Conservation (phyloP, 2,113 vertebrate species). For the Alaudala cheleensis region DNA sequence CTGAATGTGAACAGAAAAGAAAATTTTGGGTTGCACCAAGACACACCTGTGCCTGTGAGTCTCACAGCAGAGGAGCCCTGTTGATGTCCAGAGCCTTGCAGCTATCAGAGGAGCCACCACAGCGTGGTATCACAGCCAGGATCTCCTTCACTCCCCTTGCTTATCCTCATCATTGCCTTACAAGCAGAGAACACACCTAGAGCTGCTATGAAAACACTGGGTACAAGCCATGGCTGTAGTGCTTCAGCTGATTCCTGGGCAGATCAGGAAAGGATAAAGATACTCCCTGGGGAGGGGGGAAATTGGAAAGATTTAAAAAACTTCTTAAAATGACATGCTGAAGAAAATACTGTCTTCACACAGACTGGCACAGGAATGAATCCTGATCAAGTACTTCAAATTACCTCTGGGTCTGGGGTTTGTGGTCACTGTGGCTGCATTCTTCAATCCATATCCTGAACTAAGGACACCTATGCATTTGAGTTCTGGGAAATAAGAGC, state of each 20-base stretch:
- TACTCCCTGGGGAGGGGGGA: background rate
- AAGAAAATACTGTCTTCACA: background rate
- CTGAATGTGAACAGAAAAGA: background rate
- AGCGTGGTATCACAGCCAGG: background rate
- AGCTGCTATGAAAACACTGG: accelerated
- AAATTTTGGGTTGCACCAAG: background rate
- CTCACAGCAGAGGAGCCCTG: background rate
- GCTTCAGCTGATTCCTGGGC: background rate
- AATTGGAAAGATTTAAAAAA: background rate
- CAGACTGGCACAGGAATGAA: background rate
- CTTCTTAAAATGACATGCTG: background rate
- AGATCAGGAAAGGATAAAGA: background rate
- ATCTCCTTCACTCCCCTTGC: background rate
- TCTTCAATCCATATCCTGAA: background rate
- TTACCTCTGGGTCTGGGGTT: background rate
- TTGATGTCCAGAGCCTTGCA: background rate
- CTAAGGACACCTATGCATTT: background rate
- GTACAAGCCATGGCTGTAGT: background rate
- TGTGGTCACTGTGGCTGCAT: background rate
- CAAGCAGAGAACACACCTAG: background rate
- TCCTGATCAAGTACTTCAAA: background rate
- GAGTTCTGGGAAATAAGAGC: background rate
- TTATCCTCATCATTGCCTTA: background rate
- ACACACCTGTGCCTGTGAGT: background rate
- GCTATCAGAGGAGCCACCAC: background rate